phyloP scores from a whole-genome alignment of 1,140 invertebrate genomes.

The Monomorium pharaonis region DNA sequence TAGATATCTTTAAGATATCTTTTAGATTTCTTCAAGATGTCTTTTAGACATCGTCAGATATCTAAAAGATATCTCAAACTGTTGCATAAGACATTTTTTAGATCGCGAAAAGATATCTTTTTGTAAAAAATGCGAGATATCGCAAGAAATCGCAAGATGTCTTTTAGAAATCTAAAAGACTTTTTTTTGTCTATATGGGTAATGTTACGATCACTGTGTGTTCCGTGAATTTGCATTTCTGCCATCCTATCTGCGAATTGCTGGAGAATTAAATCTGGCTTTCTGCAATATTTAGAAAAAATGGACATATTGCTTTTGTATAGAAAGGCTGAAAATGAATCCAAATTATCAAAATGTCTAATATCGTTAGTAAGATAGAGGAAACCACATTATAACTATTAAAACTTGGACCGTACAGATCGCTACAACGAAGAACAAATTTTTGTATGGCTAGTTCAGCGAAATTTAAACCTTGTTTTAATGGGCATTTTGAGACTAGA shows the following conservation, averaged over 20 bases:
- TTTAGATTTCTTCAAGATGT: too few relatives aligned
- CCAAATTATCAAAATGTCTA: background rate
- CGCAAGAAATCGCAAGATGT: too few relatives aligned
- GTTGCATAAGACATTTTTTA: too few relatives aligned
- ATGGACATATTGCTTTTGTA: constrained; percentile 13
- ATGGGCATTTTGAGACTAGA: background rate
- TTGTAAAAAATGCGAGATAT: too few relatives aligned
- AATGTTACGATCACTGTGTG: background rate
- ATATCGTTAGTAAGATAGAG: background rate
- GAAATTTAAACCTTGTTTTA: background rate
- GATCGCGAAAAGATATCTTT: too few relatives aligned
- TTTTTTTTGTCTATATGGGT: too few relatives aligned
- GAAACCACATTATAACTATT: constrained; percentile 1
- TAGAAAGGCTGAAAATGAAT: constrained; percentile 13
- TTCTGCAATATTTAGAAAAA: constrained; percentile 7
- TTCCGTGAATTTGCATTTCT: background rate
- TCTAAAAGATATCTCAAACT: too few relatives aligned
- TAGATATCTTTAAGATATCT: too few relatives aligned
- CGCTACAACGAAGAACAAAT: background rate
- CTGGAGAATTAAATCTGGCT: background rate
- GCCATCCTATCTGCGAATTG: background rate
- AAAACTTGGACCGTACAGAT: background rate
- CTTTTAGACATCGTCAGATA: too few relatives aligned
- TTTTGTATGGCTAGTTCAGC: constrained; percentile 1
- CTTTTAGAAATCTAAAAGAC: too few relatives aligned